phyloP scores from a whole-genome alignment of 2,113 vertebrate genomes.

The Nipponia nippon region DNA sequence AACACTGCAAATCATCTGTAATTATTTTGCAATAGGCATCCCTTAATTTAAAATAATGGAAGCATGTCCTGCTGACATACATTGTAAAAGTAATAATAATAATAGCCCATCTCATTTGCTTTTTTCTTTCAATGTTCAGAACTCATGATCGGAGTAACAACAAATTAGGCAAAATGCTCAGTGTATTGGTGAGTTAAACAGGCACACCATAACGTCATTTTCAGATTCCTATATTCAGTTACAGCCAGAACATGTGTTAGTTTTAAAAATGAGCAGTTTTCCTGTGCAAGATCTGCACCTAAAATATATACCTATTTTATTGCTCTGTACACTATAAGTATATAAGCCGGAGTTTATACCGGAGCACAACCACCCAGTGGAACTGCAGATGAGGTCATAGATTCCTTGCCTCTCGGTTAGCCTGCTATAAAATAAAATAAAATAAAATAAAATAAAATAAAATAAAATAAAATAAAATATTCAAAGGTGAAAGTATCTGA shows the following conservation, averaged over 20 bases:
- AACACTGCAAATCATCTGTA: neutral
- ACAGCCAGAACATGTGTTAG: neutral
- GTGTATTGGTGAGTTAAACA: neutral
- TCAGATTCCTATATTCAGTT: neutral
- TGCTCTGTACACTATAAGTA: neutral
- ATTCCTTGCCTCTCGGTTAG: neutral
- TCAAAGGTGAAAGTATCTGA: neutral
- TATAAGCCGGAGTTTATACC: neutral
- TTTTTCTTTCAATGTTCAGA: neutral
- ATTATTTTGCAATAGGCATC: neutral
- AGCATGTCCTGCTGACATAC: neutral
- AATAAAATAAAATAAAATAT: neutral
- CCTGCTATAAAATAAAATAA: neutral
- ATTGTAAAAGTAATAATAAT: neutral
- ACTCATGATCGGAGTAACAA: neutral
- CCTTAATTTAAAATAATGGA: neutral
- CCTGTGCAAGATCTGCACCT: neutral
- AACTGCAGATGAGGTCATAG: neutral
- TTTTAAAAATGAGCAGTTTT: neutral
- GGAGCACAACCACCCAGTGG: neutral
- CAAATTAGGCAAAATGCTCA: neutral
- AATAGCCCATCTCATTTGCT: accelerated
- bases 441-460: neutral
- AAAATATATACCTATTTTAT: neutral
- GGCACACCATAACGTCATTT: neutral